Conservation (phyloP, 2,888 invertebrate genomes). For the Andrena flavipes region DNA sequence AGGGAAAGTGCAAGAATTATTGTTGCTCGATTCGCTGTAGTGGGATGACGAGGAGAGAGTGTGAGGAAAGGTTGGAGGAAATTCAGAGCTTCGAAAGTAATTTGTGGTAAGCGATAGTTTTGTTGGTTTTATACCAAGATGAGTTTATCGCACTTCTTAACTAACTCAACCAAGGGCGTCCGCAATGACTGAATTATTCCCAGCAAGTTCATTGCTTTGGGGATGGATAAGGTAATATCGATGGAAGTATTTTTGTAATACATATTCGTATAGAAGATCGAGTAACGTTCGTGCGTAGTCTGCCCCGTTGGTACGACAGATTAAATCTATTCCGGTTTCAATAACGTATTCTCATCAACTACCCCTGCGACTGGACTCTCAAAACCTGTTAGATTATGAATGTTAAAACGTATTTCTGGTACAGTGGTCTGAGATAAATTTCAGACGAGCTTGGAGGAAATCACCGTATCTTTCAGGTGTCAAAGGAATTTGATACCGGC, state of each 20-base stretch:
- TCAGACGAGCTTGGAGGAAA: not conserved
- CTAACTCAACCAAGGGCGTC: no score
- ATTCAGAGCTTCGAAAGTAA: not conserved
- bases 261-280: not conserved
- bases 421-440: not conserved
- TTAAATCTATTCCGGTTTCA: constrained; percentile 31
- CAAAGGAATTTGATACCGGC: no score
- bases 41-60: not conserved
- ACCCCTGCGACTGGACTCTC: constrained; percentile 3
- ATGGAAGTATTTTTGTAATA: no score
- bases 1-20: not conserved
- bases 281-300: not conserved
- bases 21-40: not conserved
- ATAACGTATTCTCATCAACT: constrained; percentile 8
- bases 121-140: no score
- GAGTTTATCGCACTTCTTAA: no score
- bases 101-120: no score
- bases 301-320: not conserved
- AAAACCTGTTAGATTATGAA: constrained; percentile 30
- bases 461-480: not conserved
- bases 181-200: no score
- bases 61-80: not conserved
- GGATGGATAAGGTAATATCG: no score
- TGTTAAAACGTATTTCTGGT: not conserved
- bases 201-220: no score